A percentile compares a stretch with the other conserved stretches of the same genome.
Evolutionary conservation across 1,140 invertebrate genomes (phyloP).

Genomic region (Heliconius nattereri): DNA sequence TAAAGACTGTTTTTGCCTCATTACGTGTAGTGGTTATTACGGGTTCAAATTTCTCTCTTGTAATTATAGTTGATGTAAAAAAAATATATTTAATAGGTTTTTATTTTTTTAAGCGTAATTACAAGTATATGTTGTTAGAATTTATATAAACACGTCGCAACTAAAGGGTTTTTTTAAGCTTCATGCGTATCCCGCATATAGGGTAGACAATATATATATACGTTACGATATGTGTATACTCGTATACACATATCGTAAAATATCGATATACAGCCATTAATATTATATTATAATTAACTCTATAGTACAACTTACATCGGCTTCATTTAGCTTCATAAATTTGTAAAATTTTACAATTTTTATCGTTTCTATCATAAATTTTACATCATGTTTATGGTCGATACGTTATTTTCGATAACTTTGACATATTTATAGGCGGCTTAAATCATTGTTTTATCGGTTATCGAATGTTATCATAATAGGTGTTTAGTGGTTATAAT

Average conservation of each 20-base stretch:
- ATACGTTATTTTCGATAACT: conserved; percentile 27
- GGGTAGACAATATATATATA: too few species aligned
- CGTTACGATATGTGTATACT: too few species aligned
- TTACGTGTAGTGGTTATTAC: not conserved
- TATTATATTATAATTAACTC: conserved; percentile 9
- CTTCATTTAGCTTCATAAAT: conserved; percentile 1
- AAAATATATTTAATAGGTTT: too few species aligned
- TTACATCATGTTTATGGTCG: conserved; percentile 24
- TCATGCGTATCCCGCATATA: too few species aligned
- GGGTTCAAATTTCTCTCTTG: not conserved
- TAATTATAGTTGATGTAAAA: not conserved
- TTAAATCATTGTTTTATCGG: conserved; percentile 29
- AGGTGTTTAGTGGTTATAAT: conserved; percentile 8
- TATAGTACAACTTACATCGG: not conserved
- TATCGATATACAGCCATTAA: not conserved
- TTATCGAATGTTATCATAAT: conserved; percentile 21
- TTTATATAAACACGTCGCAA: too few species aligned
- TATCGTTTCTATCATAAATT: conserved; percentile 19
- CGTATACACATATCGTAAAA: not conserved
- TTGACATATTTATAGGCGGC: conserved; percentile 27
- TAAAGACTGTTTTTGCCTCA: not conserved
- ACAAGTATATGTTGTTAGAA: too few species aligned
- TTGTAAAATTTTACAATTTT: conserved; percentile 15
- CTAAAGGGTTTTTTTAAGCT: too few species aligned
- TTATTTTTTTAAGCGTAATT: too few species aligned